Base-by-base conservation (phyloP, 2,797 vertebrate genomes). In the Fistularia tabacaria region DNA sequence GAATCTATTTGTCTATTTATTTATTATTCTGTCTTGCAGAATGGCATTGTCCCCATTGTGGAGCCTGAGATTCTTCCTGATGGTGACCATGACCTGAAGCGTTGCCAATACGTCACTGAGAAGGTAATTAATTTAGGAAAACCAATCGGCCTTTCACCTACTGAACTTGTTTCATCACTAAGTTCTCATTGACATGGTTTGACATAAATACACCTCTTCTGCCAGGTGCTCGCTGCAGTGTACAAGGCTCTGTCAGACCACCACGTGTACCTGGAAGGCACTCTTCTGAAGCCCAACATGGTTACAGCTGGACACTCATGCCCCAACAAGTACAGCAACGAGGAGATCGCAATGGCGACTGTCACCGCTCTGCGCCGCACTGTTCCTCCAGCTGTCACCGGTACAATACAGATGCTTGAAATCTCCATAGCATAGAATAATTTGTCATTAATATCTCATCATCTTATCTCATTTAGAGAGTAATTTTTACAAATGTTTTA, bases 271-370 rank as follows among this genome's bases (percentile, higher is more conserved):
- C 87, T 99, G 85, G 97, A 99, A 69, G 96, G 97, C 3, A 98
- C 97, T 0, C 85, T 98, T 72, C 92, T 99, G 63, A 99, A 99
- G 66, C 97, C 97, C 79, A 99, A 98, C 87, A 99, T 99, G 97
- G 97, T 99, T 82, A 99, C 97, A 3, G 86, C 96, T 0, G 97
- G 97, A 71, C 96, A 98, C 74, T 90, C 94, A 74, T 98, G 96
- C 85, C 87, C 93, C 66, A 93, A 83, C 79, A 99, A 99, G 84
- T 96, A 90, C 83, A 89, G 67, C 77, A 79, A 81, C 0, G 91
- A 94, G 79, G 95, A 98, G 82, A 94, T 98, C 0, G 95, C 96
- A 79, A 96, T 98, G 94, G 93, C 96, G 37, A 98, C 97, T 0
- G 93, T 99, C 73, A 98, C 96, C 0, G 97, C 96, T 11, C 90